Percentiles rank a stretch among this genome's conserved stretches.
Evolutionary conservation across 2,888 invertebrate species (phyloP).

Genomic region (Leptinotarsa haldemani): DNA sequence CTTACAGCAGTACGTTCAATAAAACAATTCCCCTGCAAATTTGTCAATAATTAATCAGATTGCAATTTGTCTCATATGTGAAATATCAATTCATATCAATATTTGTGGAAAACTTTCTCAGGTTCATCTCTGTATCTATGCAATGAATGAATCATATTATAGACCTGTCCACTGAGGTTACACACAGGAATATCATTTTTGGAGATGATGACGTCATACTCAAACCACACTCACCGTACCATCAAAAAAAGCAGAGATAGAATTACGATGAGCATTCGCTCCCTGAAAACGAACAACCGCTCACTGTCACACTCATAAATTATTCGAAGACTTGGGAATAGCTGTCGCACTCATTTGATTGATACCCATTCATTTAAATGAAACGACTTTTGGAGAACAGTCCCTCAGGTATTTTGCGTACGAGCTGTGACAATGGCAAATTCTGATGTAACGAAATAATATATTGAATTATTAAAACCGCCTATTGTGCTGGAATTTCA

Average conservation of each 20-base stretch:
- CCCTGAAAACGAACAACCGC: neutral
- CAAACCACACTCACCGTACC: neutral
- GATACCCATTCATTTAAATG: conserved; percentile 18
- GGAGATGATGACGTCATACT: neutral
- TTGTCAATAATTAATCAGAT: too few species aligned
- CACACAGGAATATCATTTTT: neutral
- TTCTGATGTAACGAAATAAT: neutral
- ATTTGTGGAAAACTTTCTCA: too few species aligned
- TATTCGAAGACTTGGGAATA: conserved; percentile 20
- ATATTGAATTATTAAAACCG: neutral
- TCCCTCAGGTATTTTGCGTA: conserved; percentile 4
- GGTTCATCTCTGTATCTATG: too few species aligned
- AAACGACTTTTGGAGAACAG: conserved; percentile 11
- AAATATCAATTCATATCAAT: too few species aligned
- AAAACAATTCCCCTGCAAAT: too few species aligned
- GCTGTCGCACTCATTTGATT: conserved; percentile 17
- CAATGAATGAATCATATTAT: too few species aligned
- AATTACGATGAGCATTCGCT: conserved; percentile 4
- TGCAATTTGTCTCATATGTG: too few species aligned
- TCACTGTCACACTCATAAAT: conserved; percentile 15
- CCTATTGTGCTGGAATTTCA: neutral
- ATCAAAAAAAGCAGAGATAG: neutral
- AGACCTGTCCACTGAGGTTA: too few species aligned
- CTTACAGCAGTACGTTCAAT: too few species aligned
- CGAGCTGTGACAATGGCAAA: conserved; percentile 7